Percentiles rank a stretch among this genome's conserved stretches.
Conservation (phyloP, 2,888 invertebrate species). For the Aspidiotus rigidus region DNA sequence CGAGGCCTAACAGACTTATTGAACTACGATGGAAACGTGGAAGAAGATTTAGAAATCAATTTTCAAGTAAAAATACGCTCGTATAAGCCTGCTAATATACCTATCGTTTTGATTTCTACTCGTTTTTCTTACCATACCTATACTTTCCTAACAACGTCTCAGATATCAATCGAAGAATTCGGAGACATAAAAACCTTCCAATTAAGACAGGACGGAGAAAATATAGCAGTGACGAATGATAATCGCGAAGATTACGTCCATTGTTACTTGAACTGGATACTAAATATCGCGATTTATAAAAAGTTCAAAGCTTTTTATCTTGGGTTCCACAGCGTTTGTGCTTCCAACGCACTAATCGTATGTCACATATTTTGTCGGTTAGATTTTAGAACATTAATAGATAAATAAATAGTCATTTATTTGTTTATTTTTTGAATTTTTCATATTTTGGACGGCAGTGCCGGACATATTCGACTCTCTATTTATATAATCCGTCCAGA, state of each 20-base stretch:
- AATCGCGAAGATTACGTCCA: constrained; percentile 53
- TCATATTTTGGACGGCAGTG: too few relatives aligned
- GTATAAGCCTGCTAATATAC: too few relatives aligned
- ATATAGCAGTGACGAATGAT: constrained; percentile 49
- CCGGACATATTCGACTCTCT: too few relatives aligned
- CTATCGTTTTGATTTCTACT: too few relatives aligned
- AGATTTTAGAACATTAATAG: too few relatives aligned
- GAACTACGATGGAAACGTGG: constrained; percentile 53
- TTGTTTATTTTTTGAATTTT: too few relatives aligned
- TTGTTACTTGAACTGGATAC: constrained; percentile 51
- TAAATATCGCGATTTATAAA: constrained; percentile 51
- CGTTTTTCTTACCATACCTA: background rate
- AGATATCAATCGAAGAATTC: constrained; percentile 50
- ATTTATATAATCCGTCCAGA: too few relatives aligned
- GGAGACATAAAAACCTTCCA: constrained; percentile 48
- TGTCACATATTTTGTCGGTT: constrained; percentile 41
- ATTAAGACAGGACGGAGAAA: constrained; percentile 49
- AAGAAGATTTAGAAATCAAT: constrained; percentile 52
- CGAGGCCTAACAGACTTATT: constrained; percentile 50
- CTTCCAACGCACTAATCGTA: constrained; percentile 54
- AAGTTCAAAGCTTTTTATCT: constrained; percentile 55
- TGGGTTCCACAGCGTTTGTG: constrained; percentile 55
- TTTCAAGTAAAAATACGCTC: constrained; percentile 47
- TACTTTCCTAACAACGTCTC: constrained; percentile 41
- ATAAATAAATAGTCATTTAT: too few relatives aligned